These are phyloP conservation scores for Myiothlypis coronata DNA, from an alignment of 2,797 vertebrate genomes.

Conservation along the genomic window DNA sequence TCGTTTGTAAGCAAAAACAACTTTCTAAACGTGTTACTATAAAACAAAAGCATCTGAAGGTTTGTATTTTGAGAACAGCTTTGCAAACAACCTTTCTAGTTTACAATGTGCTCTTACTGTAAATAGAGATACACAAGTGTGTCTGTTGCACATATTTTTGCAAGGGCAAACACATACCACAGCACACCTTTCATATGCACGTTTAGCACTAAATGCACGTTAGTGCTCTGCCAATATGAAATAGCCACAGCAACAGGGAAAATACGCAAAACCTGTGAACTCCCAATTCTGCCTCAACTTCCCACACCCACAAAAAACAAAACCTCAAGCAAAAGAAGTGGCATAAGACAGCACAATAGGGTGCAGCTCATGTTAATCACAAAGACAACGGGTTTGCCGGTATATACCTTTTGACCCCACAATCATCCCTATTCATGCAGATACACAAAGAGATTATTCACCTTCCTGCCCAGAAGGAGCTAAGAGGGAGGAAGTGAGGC, in stretches of 20 bases:
- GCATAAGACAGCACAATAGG: neutral
- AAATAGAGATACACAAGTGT: neutral
- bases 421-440: neutral
- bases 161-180: neutral
- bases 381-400: neutral
- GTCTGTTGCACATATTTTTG: neutral
- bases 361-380: neutral
- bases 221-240: neutral
- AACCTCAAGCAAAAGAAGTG: constrained; percentile 5
- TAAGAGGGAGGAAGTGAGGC: neutral
- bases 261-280: neutral
- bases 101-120: neutral
- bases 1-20: neutral
- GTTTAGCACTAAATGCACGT: neutral
- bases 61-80: neutral
- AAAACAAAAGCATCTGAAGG: neutral
- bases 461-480: neutral
- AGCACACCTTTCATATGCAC: neutral
- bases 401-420: constrained; percentile 2
- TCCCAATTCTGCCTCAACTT: neutral
- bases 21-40: neutral
- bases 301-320: constrained; percentile 16
- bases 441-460: constrained; percentile 25
- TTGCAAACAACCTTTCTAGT: neutral
- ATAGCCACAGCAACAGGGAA: neutral